Evolutionary conservation across 2,888 invertebrate genomes (phyloP), one percentile per base, ranked within the genome.

Genomic region (Bimastos eiseni): DNA sequence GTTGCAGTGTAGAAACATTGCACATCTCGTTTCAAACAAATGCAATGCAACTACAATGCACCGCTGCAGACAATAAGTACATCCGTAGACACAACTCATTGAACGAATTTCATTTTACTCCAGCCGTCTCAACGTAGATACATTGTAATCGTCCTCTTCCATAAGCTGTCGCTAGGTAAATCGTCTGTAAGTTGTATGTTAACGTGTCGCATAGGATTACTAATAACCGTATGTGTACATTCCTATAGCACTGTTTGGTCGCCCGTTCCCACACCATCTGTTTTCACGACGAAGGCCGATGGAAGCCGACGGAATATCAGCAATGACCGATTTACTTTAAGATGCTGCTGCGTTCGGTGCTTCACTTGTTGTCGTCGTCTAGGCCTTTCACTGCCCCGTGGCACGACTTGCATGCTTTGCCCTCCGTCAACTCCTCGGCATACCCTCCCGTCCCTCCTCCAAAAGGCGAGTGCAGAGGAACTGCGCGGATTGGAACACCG

Each of bases 41-140:
- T 86, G 86, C 86, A 86, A 86, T 86, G 86, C 86, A 86, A 86
- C 86, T 86, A 86, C 86, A 86, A 86, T 86, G 86, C 86, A 86
- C 86, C 86, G 37, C 86, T 36, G 86, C 70, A 70, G 70, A 70
- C 70, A 70, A 70, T 24, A 49, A 49, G 30, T 70, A 11, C 55
- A 5, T 30, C 55, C 30, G 24, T 24, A n/a, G 2, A 70, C 70
- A 5, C n/a, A 70, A 30, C n/a, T 70, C n/a, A 30, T 30, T n/a
- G 8, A n/a, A 70, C 8, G 70, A 70, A 70, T n/a, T 70, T 17
- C 70, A 30, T 13, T 70, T 30, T 70, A 70, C 70, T 70, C 70
- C 70, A 70, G 70, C n/a, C n/a, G n/a, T 30, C 70, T 70, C 4
- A 55, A 4, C 30, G 55, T 55, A 55, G 5, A 1, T 55, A 24